Percentiles rank a stretch among this genome's conserved stretches.
These are phyloP conservation scores for Stenodema calcarata DNA, from an alignment of 2,888 invertebrate genomes.

Conservation along the genomic window DNA sequence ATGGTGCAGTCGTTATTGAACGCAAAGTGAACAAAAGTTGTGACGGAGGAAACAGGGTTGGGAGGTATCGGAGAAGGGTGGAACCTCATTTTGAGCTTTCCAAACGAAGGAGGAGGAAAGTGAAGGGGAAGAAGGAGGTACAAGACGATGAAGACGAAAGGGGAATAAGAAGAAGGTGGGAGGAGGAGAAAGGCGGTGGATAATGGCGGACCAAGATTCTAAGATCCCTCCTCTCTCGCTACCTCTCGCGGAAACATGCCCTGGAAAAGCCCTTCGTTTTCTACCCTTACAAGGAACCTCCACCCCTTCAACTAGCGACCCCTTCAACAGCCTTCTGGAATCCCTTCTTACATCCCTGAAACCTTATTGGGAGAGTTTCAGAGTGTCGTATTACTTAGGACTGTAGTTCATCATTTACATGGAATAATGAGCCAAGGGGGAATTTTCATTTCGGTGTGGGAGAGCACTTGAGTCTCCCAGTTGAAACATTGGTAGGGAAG, in stretches of 20 bases:
- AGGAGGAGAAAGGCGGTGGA: neutral
- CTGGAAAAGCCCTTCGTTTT: neutral
- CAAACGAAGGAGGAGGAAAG: neutral
- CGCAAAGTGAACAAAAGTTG: slow-evolving; percentile 26
- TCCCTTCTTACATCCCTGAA: neutral
- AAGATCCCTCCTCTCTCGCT: neutral
- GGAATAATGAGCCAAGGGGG: neutral
- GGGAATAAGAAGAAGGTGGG: neutral
- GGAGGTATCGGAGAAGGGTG: neutral
- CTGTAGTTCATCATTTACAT: neutral
- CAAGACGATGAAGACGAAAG: neutral
- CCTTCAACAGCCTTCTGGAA: neutral
- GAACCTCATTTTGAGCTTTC: neutral
- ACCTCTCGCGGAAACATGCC: neutral
- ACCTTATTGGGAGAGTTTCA: neutral
- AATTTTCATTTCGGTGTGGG: neutral
- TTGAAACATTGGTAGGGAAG: no score
- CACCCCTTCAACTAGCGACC: neutral
- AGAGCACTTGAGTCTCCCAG: no score
- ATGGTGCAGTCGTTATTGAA: slow-evolving; percentile 25
- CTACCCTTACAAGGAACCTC: neutral
- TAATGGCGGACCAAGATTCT: slow-evolving; percentile 25
- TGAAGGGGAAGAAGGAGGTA: neutral
- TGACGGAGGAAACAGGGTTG: neutral
- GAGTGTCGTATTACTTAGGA: neutral